Evolutionary conservation across 2,888 invertebrate species (phyloP).

Genomic region (Mesoligia furuncula): DNA sequence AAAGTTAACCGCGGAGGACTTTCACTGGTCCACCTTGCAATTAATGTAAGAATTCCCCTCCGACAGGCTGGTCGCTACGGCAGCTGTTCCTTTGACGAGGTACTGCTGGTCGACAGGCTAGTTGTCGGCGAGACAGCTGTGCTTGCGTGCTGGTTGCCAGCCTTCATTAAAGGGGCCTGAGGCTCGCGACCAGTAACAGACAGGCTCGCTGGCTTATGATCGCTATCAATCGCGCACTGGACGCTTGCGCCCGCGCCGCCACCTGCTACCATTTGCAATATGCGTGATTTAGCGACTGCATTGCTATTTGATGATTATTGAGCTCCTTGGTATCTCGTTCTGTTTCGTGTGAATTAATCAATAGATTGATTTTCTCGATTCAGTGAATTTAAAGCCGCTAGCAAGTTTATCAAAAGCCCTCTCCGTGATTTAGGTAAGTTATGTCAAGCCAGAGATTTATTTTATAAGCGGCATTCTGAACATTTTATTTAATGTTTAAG

Average conservation of each 20-base stretch:
- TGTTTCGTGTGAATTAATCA: not conserved
- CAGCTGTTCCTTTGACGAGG: not conserved
- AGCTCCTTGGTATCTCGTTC: not conserved
- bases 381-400: conserved; percentile 3
- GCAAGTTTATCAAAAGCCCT: not conserved
- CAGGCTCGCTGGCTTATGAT: conserved; percentile 19
- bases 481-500: not conserved
- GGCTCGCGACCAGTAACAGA: conserved; percentile 8
- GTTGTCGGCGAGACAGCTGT: conserved; percentile 18
- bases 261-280: conserved; percentile 10
- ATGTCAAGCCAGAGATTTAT: not conserved
- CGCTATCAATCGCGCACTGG: conserved; percentile 14
- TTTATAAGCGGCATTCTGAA: not conserved
- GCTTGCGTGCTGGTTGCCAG: not conserved
- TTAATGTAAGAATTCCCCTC: not conserved
- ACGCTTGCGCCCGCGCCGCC: not conserved
- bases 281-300: conserved; percentile 3
- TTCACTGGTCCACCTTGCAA: conserved; percentile 19
- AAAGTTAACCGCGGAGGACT: conserved; percentile 8
- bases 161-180: conserved; percentile 21
- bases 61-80: not conserved
- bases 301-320: not conserved
- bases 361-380: not conserved
- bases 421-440: too few relatives aligned
- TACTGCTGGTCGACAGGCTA: not conserved